These are phyloP conservation scores for Spondyliosoma cantharus DNA, from an alignment of 2,797 vertebrate genomes.

Conservation along the genomic window DNA sequence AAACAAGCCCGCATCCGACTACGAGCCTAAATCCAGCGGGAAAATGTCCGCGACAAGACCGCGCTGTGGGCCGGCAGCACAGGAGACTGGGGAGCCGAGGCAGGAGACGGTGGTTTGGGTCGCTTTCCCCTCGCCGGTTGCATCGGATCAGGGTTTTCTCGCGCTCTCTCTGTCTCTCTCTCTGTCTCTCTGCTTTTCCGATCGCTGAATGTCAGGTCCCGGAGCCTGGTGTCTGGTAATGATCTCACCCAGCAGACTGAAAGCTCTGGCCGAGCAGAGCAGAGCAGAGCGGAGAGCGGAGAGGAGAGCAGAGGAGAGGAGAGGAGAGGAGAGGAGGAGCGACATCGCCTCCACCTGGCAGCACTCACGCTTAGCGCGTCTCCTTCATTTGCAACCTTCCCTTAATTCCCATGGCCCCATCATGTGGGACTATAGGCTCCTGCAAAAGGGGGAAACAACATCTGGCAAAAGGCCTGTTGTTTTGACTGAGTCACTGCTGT, in stretches of 20 bases:
- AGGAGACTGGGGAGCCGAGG: slow-evolving; percentile 44
- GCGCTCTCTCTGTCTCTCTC: slow-evolving; percentile 28
- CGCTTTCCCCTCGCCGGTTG: slow-evolving; percentile 54
- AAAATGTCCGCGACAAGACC: slow-evolving; percentile 69
- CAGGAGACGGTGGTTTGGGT: slow-evolving; percentile 53
- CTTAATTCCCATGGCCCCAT: slow-evolving; percentile 47
- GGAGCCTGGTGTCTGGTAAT: slow-evolving; percentile 84
- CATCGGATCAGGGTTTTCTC: slow-evolving; percentile 47
- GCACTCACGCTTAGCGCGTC: slow-evolving; percentile 52
- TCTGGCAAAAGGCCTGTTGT: slow-evolving; percentile 50
- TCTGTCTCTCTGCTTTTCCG: slow-evolving; percentile 69
- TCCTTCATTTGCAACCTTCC: slow-evolving; percentile 37
- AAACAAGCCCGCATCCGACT: slow-evolving; percentile 82
- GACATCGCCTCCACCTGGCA: slow-evolving; percentile 84
- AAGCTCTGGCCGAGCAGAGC: slow-evolving; percentile 65
- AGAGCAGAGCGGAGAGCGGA: slow-evolving; percentile 43
- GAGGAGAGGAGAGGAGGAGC: slow-evolving; percentile 71
- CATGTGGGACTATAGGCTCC: slow-evolving; percentile 36
- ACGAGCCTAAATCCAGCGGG: slow-evolving; percentile 75
- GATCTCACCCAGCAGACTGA: slow-evolving; percentile 84
- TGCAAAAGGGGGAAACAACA: slow-evolving; percentile 39
- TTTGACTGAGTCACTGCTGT: slow-evolving; percentile 40
- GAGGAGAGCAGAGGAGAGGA: slow-evolving; percentile 49
- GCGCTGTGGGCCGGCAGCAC: slow-evolving; percentile 58
- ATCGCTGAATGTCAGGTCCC: slow-evolving; percentile 83